Percentiles rank a stretch among this genome's conserved stretches.
Evolutionary conservation across 1,140 invertebrate genomes (phyloP).

Genomic region (Formica exsecta): DNA sequence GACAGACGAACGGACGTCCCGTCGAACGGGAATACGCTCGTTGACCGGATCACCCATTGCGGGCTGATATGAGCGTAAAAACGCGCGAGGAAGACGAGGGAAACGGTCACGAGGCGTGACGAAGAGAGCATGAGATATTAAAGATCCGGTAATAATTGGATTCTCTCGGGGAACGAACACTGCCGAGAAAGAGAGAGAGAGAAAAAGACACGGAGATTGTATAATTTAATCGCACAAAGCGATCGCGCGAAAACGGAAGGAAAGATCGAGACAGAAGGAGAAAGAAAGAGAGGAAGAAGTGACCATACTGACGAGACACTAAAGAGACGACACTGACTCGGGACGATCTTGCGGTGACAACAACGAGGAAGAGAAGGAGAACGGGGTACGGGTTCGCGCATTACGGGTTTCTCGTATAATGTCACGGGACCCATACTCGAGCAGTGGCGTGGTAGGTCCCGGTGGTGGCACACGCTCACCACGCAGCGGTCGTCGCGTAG

Average conservation of each 20-base stretch:
- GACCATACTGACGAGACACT: constrained; percentile 41
- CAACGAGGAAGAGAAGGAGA: constrained; percentile 83
- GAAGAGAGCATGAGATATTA: not conserved
- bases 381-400: constrained; percentile 84
- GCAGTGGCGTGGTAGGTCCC: constrained; percentile 86
- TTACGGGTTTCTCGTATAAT: constrained; percentile 86
- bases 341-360: constrained; percentile 82
- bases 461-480: constrained; percentile 88
- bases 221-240: not conserved
- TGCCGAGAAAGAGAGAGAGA: not conserved
- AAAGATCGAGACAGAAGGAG: not conserved
- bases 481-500: constrained; percentile 88
- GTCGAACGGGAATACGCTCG: constrained; percentile 13
- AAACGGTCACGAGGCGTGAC: constrained; percentile 17
- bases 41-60: not conserved
- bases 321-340: constrained; percentile 81
- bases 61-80: constrained; percentile 52
- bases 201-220: not conserved
- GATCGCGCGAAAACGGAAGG: not conserved
- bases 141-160: not conserved
- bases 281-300: constrained; percentile 26
- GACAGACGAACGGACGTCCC: constrained; percentile 8
- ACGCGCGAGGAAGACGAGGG: constrained; percentile 24
- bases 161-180: not conserved
- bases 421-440: constrained; percentile 91